Base-by-base conservation (phyloP, 2,888 invertebrate genomes). In the Drosophila kanekoi region DNA sequence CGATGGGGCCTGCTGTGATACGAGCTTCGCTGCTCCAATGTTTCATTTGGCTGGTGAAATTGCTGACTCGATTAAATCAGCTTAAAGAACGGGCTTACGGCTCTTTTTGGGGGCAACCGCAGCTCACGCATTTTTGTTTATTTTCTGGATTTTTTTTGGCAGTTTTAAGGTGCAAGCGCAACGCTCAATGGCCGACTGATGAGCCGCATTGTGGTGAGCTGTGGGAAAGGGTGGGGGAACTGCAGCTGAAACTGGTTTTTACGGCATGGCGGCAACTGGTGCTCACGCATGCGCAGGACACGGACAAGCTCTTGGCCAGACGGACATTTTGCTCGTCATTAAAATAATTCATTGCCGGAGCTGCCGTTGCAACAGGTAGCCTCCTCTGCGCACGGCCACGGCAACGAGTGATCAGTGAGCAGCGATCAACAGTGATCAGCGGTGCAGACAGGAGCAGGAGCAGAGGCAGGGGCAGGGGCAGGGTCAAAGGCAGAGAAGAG, bases 261-360 rank as follows among this genome's bases (percentile, higher is more conserved):
- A 23, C n/a, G 45, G 63, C 64, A 78, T 78, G 81, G 81, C 79
- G 71, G 77, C 64, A 56, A 45, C 18, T 32, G 68, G 38, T 49
- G 38, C 79, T 78, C 79, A 79, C 76, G 83, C 81, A 80, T 69
- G 64, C 51, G 67, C 77, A 81, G 78, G 79, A 72, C 70, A 53
- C 35, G 40, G 32, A 43, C 54, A 32, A 10, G 10, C 32, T 18
- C 28, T 23, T 8, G 18, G 33, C 28, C 35, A 33, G 59, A 67
- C 72, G 49, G 61, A 73, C 73, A 60, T 45, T 67, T 67, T 60
- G 66, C 80, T 83, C 81, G 77, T 83, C 87, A 85, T 86, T 86
- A 87, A 83, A 78, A 72, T 81, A 85, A 86, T 87, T 87, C 86
- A 87, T 87, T 87, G 81, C 71, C 43, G 6, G 60, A 44, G 66